phyloP scores from a whole-genome alignment of 2,888 invertebrate genomes.

The Plutella xylostella region DNA sequence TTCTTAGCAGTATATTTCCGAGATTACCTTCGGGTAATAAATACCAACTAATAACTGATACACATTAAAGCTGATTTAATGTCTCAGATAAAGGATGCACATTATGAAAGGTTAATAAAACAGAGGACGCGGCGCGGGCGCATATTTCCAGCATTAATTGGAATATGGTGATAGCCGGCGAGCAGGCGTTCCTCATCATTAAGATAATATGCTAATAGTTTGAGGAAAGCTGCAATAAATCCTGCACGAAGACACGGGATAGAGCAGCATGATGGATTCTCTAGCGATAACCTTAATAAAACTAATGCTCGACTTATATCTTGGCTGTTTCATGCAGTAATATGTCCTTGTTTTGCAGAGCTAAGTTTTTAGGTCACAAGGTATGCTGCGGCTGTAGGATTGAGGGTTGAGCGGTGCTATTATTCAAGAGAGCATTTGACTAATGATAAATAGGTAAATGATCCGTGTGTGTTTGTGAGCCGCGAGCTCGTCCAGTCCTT shows the following conservation, averaged over 20 bases:
- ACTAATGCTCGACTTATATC: slow-evolving; percentile 11
- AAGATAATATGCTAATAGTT: slow-evolving; percentile 56
- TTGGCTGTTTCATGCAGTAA: too few species aligned
- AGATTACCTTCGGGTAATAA: slow-evolving; percentile 29
- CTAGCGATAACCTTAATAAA: slow-evolving; percentile 36
- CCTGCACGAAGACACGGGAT: slow-evolving; percentile 29
- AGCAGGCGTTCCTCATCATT: slow-evolving; percentile 49
- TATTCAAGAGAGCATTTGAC: too few species aligned
- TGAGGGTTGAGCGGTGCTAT: too few species aligned
- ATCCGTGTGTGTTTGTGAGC: too few species aligned
- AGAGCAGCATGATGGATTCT: slow-evolving; percentile 40
- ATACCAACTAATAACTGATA: slow-evolving; percentile 33
- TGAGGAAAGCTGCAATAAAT: slow-evolving; percentile 39
- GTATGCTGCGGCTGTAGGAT: too few species aligned
- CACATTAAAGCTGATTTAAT: slow-evolving; percentile 45
- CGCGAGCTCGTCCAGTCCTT: too few species aligned
- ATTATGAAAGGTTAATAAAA: slow-evolving; percentile 57
- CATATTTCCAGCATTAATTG: slow-evolving; percentile 58
- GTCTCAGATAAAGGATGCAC: slow-evolving; percentile 36
- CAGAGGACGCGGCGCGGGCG: slow-evolving; percentile 32
- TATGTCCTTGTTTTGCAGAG: too few species aligned
- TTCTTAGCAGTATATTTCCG: slow-evolving; percentile 13
- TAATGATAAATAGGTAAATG: too few species aligned
- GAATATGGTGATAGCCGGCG: slow-evolving; percentile 51
- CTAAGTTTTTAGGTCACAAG: too few species aligned